Conservation (phyloP, 1,140 invertebrate genomes). For the Polypedilum pembai region DNA sequence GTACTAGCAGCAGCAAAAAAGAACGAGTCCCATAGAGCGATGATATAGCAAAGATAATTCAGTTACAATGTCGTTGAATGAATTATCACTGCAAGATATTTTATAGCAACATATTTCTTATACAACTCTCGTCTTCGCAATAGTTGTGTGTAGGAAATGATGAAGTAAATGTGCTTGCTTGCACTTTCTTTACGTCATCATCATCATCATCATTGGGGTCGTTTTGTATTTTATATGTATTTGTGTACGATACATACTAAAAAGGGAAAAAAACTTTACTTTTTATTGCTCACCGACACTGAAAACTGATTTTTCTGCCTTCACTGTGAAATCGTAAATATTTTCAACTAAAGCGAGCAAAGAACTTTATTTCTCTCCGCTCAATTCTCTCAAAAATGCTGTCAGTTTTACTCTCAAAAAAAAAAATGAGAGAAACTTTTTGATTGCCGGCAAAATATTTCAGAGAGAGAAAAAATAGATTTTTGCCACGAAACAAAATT, state of each 20-base stretch:
- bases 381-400: background rate
- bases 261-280: too few species aligned
- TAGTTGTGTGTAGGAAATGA: background rate
- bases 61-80: background rate
- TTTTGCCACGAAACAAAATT: background rate
- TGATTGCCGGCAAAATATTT: background rate
- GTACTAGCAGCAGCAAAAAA: too few species aligned
- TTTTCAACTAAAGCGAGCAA: background rate
- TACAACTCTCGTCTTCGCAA: too few species aligned
- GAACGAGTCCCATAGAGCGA: background rate
- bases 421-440: background rate
- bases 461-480: background rate
- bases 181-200: conserved; percentile 16
- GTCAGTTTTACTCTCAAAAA: background rate
- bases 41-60: conserved; percentile 11
- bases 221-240: too few species aligned
- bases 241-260: too few species aligned
- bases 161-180: conserved; percentile 5
- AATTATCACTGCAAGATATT: background rate
- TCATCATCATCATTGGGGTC: background rate
- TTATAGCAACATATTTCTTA: too few species aligned
- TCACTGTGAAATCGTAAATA: background rate
- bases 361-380: too few species aligned
- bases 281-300: background rate
- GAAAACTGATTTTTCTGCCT: background rate